Conservation (phyloP, 2,797 vertebrate genomes). For the Gymnothorax reevesii region DNA sequence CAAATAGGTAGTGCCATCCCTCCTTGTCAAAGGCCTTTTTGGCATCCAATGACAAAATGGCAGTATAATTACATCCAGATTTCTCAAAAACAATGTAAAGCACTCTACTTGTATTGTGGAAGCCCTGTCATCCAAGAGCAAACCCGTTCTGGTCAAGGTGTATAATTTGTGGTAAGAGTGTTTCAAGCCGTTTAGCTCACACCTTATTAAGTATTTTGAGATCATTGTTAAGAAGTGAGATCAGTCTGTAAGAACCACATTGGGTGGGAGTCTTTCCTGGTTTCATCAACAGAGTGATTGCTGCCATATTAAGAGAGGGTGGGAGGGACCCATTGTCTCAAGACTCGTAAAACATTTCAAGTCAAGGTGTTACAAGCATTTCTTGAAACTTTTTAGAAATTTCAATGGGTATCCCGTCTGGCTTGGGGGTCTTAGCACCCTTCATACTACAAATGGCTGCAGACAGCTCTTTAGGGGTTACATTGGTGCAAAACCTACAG, state of each 20-base stretch:
- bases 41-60: background rate
- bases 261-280: constrained; percentile 16
- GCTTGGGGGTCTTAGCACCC: background rate
- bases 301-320: constrained; percentile 26
- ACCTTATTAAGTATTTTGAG: constrained; percentile 24
- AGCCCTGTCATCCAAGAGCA: constrained; percentile 13
- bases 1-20: background rate
- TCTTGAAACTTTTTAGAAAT: background rate
- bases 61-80: background rate
- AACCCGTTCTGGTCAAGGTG: constrained; percentile 25
- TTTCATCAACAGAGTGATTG: constrained; percentile 35
- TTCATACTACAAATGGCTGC: constrained; percentile 19
- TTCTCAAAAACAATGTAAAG: constrained; percentile 24
- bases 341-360: background rate
- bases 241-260: constrained; percentile 29
- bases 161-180: constrained; percentile 6
- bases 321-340: constrained; percentile 2
- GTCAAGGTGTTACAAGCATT: background rate
- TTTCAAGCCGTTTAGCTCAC: background rate
- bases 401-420: background rate
- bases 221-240: constrained; percentile 37
- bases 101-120: constrained; percentile 22
- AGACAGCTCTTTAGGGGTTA: constrained; percentile 2
- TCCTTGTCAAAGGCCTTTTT: background rate
- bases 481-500: background rate